Percentiles rank a stretch among this genome's conserved stretches.
Evolutionary conservation across 2,113 vertebrate species (phyloP).

Genomic region (Clarias macrocephalus): DNA sequence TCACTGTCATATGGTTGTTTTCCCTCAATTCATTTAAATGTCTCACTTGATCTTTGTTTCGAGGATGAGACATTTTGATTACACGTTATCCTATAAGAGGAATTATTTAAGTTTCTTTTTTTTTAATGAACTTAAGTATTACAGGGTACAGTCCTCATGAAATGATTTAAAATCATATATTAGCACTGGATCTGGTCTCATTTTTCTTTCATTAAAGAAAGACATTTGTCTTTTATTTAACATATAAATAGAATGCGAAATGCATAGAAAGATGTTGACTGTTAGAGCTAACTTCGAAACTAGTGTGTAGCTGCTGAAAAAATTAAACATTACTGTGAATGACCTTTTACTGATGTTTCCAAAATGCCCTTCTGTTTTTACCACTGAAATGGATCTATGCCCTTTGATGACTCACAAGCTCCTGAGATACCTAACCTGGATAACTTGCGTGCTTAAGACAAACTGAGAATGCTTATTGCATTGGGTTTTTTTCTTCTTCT

Average conservation of each 20-base stretch:
- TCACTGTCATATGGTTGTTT: not conserved
- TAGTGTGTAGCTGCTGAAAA: not conserved
- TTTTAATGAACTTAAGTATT: not conserved
- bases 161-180: not conserved
- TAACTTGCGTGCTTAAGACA: slow-evolving; percentile 25
- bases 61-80: not conserved
- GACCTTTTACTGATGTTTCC: slow-evolving; percentile 29
- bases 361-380: not conserved
- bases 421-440: slow-evolving; percentile 13
- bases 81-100: not conserved
- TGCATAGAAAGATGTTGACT: not conserved
- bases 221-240: not conserved
- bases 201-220: slow-evolving; percentile 3
- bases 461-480: slow-evolving; percentile 26
- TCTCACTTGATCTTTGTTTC: not conserved
- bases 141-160: too few species aligned
- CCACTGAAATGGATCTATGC: not conserved
- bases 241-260: not conserved
- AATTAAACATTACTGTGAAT: not conserved
- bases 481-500: not conserved
- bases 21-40: not conserved
- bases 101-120: not conserved
- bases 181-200: not conserved
- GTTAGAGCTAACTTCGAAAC: too few species aligned
- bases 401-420: slow-evolving; percentile 33